Conservation (phyloP, 2,113 vertebrate species). For the Chrysemys picta region DNA sequence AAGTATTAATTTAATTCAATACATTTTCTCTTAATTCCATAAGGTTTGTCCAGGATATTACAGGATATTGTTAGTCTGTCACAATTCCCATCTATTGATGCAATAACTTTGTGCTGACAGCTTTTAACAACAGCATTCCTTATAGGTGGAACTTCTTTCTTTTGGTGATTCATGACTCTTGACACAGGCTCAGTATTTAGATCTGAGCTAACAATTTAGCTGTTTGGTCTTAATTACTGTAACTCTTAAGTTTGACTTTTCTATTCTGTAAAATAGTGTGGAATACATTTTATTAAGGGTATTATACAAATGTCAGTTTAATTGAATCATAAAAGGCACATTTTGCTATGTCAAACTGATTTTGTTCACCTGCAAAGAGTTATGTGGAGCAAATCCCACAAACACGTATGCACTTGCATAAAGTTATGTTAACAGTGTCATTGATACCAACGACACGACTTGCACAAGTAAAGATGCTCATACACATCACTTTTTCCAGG, state of each 20-base stretch:
- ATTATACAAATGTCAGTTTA: neutral
- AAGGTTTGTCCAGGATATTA: neutral
- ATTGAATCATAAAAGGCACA: neutral
- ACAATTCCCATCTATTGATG: neutral
- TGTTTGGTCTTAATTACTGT: neutral
- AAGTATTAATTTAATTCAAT: neutral
- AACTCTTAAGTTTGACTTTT: neutral
- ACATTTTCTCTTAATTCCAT: neutral
- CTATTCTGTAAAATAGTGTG: neutral
- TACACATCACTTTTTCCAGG: neutral
- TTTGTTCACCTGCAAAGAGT: neutral
- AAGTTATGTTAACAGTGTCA: neutral
- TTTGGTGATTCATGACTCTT: neutral
- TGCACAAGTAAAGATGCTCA: neutral
- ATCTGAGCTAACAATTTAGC: neutral
- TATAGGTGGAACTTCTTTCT: neutral
- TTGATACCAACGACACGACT: neutral
- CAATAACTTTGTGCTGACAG: neutral
- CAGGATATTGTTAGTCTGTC: neutral
- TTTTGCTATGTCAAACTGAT: neutral
- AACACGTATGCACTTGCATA: fast-evolving
- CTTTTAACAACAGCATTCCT: neutral
- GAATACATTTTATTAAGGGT: neutral
- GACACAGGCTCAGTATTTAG: neutral
- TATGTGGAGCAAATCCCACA: neutral